Evolutionary conservation across 2,888 invertebrate species (phyloP).

Genomic region (Elmis aenea): DNA sequence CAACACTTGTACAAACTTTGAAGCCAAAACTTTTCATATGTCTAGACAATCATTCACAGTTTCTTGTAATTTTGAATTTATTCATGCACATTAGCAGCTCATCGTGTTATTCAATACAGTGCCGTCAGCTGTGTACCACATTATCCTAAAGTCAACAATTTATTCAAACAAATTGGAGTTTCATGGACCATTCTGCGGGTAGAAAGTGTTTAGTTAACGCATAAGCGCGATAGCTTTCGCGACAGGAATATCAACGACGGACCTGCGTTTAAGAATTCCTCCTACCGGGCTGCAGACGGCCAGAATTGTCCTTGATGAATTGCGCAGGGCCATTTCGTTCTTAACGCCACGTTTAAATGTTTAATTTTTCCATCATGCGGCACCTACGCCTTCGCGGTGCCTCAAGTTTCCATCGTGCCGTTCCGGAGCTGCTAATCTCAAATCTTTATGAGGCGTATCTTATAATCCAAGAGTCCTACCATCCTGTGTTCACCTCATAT

Average conservation of each 20-base stretch:
- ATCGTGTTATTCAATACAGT: too few species aligned
- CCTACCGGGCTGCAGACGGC: too few species aligned
- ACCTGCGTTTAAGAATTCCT: too few species aligned
- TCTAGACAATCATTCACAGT: too few species aligned
- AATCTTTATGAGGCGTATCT: slow-evolving; percentile 22
- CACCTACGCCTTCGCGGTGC: slow-evolving; percentile 14
- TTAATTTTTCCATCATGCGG: slow-evolving; percentile 18
- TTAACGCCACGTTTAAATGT: slow-evolving; percentile 17
- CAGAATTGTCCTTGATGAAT: too few species aligned
- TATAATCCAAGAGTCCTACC: slow-evolving; percentile 13
- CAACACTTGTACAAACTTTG: too few species aligned
- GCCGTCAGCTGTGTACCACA: too few species aligned
- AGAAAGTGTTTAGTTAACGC: slow-evolving; percentile 18
- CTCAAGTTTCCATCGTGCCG: slow-evolving; percentile 18
- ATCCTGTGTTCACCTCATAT: slow-evolving; percentile 19
- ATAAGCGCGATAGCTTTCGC: slow-evolving; percentile 18
- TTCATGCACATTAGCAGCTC: too few species aligned
- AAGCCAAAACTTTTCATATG: too few species aligned
- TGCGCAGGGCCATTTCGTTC: slow-evolving; percentile 10
- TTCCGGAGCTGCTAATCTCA: slow-evolving; percentile 23
- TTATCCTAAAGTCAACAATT: too few species aligned
- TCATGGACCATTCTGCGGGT: slow-evolving; percentile 17
- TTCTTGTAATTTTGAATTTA: too few species aligned
- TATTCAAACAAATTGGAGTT: slow-evolving; percentile 21
- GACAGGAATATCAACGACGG: slow-evolving; percentile 15